Evolutionary conservation across 2,888 invertebrate genomes (phyloP), one percentile per base, ranked within the genome.

Genomic region (Trisateles emortualis): DNA sequence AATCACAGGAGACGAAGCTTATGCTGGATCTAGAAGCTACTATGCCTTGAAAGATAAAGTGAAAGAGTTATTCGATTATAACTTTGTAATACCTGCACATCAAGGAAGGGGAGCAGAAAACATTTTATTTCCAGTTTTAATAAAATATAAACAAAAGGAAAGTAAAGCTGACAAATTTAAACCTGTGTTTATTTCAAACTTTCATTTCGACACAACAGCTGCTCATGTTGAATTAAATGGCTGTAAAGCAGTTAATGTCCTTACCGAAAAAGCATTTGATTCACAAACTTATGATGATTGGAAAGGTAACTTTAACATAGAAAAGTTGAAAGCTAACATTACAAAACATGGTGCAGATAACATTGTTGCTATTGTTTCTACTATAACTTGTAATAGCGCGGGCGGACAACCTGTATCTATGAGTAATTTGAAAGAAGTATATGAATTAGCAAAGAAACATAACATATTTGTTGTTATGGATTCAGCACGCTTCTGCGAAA

Each of bases 51-150:
- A 39, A 43, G 13, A 33, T 19, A 53, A 53, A 39, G 53, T 53
- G 1, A 47, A 48, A 39, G 47, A 53, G 33, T 26, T 53, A 14
- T 53, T 53, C 9, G 26, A 53, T 33, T 53, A 53, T 22, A 43
- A 48, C 24, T 53, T 24, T 19, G 9, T 48, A n/a, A 26, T 53
- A 39, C 53, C 53, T 17, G 39, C 38, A 6, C 53, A 53, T 30
- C 53, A 53, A 11, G 53, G 53, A 19, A 41, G 53, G 26, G 53
- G 53, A 13, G 53, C 53, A 13, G 53, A 53, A 48, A 53, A 53
- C 19, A 38, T 53, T 11, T 26, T 53, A 13, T 53, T 48, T 19
- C 53, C 53, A 5, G 47, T 43, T 24, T 22, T 53, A 29, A 10
- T 48, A 5, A 47, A 53, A 39, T 47, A 48, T 39, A 53, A 53